Evolutionary conservation across 2,797 vertebrate genomes (phyloP).

Genomic region (Labroides dimidiatus): DNA sequence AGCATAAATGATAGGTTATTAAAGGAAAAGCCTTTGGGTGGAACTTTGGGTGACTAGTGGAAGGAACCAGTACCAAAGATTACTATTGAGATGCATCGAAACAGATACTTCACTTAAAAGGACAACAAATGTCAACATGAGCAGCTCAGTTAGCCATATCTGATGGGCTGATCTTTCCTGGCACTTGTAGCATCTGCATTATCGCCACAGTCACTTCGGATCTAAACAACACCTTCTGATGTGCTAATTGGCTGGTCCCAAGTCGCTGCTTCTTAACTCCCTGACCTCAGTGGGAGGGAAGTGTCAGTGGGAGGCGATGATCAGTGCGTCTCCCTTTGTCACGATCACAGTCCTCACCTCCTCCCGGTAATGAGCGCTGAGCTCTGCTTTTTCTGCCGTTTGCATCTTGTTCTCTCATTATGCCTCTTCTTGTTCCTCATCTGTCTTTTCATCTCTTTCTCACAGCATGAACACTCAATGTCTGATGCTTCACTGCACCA

Average conservation of each 20-base stretch:
- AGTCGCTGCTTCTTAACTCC: slow-evolving; percentile 16
- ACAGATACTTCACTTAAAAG: neutral
- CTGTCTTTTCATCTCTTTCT: neutral
- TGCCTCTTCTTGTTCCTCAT: slow-evolving; percentile 11
- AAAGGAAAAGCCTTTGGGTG: too few species aligned
- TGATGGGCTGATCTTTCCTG: slow-evolving; percentile 33
- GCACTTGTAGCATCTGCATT: slow-evolving; percentile 2
- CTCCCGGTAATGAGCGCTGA: slow-evolving; percentile 38
- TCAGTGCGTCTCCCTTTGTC: slow-evolving; percentile 32
- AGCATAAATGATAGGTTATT: too few species aligned
- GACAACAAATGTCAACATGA: slow-evolving; percentile 11
- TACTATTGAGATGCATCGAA: neutral
- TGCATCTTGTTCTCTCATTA: slow-evolving; percentile 1
- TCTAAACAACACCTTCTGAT: slow-evolving; percentile 47
- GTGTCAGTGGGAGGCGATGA: slow-evolving; percentile 29
- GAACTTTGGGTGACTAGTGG: too few species aligned
- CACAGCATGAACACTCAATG: slow-evolving; percentile 2
- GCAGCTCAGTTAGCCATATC: slow-evolving; percentile 16
- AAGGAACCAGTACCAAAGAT: too few species aligned
- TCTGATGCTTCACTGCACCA: slow-evolving; percentile 5
- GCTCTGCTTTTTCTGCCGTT: slow-evolving; percentile 29
- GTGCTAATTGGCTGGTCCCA: slow-evolving; percentile 59
- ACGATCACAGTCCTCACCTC: slow-evolving; percentile 32
- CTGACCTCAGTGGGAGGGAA: slow-evolving; percentile 23
- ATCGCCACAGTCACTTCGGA: slow-evolving; percentile 29